phyloP scores from a whole-genome alignment of 2,888 invertebrate genomes.

The Psylliodes chrysocephalus region DNA sequence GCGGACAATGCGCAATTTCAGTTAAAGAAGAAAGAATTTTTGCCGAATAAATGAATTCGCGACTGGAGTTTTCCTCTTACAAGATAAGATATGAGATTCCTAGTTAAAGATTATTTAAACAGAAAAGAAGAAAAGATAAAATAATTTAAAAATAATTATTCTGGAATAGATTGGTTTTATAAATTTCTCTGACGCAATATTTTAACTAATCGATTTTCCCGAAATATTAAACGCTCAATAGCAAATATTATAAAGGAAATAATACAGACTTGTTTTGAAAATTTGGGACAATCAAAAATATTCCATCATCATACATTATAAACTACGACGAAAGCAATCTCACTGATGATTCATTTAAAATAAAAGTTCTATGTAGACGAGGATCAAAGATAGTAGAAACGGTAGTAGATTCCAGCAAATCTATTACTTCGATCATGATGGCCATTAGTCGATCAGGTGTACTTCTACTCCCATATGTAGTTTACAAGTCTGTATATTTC shows the following conservation, averaged over 20 bases:
- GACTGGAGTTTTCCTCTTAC: background rate
- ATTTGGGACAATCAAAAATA: constrained; percentile 2
- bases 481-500: constrained; percentile 39
- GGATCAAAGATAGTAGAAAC: constrained; percentile 39
- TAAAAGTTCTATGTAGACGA: constrained; percentile 37
- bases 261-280: background rate
- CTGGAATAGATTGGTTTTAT: too few relatives aligned
- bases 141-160: too few relatives aligned
- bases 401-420: constrained; percentile 42
- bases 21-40: background rate
- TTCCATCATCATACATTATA: constrained; percentile 20
- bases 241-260: constrained; percentile 2
- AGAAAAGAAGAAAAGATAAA: background rate
- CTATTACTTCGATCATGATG: constrained; percentile 41
- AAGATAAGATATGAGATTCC: background rate
- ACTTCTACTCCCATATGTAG: constrained; percentile 38
- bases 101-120: background rate
- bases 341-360: constrained; percentile 39
- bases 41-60: background rate
- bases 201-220: background rate
- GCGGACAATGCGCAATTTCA: too few relatives aligned
- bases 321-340: constrained; percentile 44
- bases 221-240: background rate
- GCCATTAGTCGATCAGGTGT: constrained; percentile 33
- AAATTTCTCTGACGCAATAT: too few relatives aligned